phyloP scores from a whole-genome alignment of 2,888 invertebrate genomes.

The Ecliptopera silaceata region DNA sequence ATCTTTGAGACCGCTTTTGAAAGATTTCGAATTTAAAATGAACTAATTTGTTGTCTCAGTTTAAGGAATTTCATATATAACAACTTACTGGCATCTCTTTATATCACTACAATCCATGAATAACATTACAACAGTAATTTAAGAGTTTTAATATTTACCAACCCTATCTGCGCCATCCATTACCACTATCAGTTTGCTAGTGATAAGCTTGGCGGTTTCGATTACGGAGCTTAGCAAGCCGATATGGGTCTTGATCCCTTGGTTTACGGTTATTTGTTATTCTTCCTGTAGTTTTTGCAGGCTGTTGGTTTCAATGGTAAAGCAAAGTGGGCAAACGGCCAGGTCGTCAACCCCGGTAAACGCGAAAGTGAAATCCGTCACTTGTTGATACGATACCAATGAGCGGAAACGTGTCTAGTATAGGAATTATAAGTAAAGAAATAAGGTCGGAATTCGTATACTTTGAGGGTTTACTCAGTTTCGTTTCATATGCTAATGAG shows the following conservation, averaged over 20 bases:
- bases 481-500: constrained; percentile 35
- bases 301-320: constrained; percentile 48
- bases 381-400: constrained; percentile 63
- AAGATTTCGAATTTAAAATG: too few relatives aligned
- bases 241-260: constrained; percentile 27
- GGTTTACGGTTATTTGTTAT: constrained; percentile 32
- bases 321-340: constrained; percentile 44
- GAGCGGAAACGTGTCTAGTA: constrained; percentile 53
- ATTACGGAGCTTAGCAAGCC: constrained; percentile 17
- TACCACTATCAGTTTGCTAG: constrained; percentile 44
- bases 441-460: constrained; percentile 50
- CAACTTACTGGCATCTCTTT: background rate
- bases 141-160: constrained; percentile 10
- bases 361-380: constrained; percentile 73
- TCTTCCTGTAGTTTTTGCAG: constrained; percentile 38
- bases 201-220: constrained; percentile 42
- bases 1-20: too few relatives aligned
- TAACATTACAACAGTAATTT: background rate
- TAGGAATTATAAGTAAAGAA: constrained; percentile 45
- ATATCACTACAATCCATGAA: background rate
- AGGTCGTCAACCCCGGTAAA: constrained; percentile 56
- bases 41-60: too few relatives aligned
- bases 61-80: too few relatives aligned
- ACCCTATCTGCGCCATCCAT: constrained; percentile 35
- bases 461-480: constrained; percentile 26